Evolutionary conservation across 2,113 vertebrate genomes (phyloP), one percentile per base, ranked within the genome.

Genomic region (Oreochromis niloticus): DNA sequence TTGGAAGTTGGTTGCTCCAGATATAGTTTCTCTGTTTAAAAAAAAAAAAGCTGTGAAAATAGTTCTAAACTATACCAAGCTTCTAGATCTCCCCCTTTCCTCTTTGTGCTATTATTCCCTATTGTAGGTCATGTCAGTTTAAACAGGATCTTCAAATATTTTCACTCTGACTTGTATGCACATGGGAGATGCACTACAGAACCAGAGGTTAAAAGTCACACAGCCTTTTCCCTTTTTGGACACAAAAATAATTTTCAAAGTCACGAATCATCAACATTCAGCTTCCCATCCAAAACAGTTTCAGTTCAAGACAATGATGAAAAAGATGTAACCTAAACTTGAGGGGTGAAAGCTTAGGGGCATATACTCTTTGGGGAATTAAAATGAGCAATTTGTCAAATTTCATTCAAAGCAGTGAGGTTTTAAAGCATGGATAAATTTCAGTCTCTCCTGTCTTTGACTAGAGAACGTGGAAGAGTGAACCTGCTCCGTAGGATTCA

Each of bases 381-480:
- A 43, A 87, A 91, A 93, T 89, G 55, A 93, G 93, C 87, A 94
- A 91, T 96, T 95, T 95, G 94, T 95, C 94, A 94, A 86, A 91
- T 85, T 91, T 91, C 88, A 94, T 94, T 93, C 90, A 90, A 85
- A 86, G 92, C 91, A 66, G 57, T 46, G 57, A 88, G 86, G 88
- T 82, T 85, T 91, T 73, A 89, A 89, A 82, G 78, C 34, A 75
- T 66, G 71, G 92, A 85, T 90, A 85, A 81, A 90, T 93, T 91
- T 92, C 82, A 90, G 32, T 90, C 43, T 84, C 89, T 89, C 86
- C 55, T 56, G 39, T 88, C 88, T 91, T 85, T 91, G 93, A 92
- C 73, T 90, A 93, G 93, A 84, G 92, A 85, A 81, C 34, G 34
- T 24, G 63, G 91, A 87, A 82, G 85, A 93, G 88, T 80, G 88